Base-by-base conservation (phyloP, 2,888 invertebrate species). In the Deilephila elpenor region DNA sequence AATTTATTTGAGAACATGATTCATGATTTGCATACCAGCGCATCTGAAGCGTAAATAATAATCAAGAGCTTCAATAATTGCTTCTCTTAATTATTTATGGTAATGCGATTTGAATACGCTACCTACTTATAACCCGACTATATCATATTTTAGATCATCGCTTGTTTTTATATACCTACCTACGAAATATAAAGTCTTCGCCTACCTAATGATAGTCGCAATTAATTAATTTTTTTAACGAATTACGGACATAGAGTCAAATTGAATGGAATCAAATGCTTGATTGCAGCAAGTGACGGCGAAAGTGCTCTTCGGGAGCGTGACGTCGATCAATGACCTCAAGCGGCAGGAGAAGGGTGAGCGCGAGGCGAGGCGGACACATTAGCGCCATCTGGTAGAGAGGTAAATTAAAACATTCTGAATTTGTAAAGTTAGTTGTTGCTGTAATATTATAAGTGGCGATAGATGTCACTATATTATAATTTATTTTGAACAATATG, bases 271-370 rank as follows among this genome's bases (percentile, higher is more conserved):
- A 73, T 71, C 71, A 73, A 73, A 62, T 61, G 61, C 61, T 71
- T 73, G 71, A 83, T 89, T 87, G 83, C 94, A 95, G 89, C 95
- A 97, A 92, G 96, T 97, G 88, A 96, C 96, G 80, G 96, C 97
- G 88, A 97, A 97, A 93, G 96, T 97, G 78, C 95, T 97, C 88
- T 96, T 97, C 88, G 96, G 96, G 76, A 96, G 96, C 82, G 96
- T 97, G 86, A 95, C 96, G 78, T 96, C 96, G 86, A 96, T 97
- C 92, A 96, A 96, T 91, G 96, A 96, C 90, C 95, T 97, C 87
- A 96, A 97, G 84, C 96, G 96, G 88, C 96, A 96, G 85, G 96
- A 97, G 90, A 96, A 96, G 92, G 93, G 95, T 76, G 95, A 96
- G 84, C 94, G 96, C 81, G 96, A 96, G 83, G 95, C 93, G 83